Evolutionary conservation across 1,140 invertebrate genomes (phyloP).

Genomic region (Nasonia giraulti): DNA sequence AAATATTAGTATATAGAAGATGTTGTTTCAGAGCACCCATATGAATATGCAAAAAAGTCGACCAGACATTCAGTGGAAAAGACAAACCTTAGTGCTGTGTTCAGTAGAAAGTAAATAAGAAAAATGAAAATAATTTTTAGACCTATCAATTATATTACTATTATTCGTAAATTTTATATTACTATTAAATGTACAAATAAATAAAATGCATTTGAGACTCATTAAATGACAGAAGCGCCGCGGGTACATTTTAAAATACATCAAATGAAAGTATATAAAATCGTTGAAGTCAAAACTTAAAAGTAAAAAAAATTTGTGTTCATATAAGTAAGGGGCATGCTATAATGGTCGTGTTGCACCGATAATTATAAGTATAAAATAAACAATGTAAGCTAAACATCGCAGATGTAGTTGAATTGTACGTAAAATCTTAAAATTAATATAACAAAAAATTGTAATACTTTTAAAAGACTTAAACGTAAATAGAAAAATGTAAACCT

Average conservation of each 20-base stretch:
- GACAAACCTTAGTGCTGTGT: too few species aligned
- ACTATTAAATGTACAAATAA: conserved; percentile 32
- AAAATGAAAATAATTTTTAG: conserved; percentile 14
- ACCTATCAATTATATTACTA: conserved; percentile 16
- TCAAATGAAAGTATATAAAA: conserved; percentile 37
- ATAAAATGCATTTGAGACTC: conserved; percentile 43
- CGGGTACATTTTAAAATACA: not conserved
- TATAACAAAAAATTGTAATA: not conserved
- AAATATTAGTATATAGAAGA: conserved; percentile 34
- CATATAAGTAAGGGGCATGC: not conserved
- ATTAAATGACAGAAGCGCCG: conserved; percentile 2
- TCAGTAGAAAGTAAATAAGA: not conserved
- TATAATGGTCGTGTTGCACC: too few species aligned
- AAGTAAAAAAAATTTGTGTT: not conserved
- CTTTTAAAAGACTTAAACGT: not conserved
- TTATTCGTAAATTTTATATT: too few species aligned
- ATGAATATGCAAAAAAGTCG: not conserved
- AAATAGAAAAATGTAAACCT: conserved; percentile 8
- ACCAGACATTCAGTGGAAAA: too few species aligned
- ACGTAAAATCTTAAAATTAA: conserved; percentile 31
- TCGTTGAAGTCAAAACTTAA: conserved; percentile 23
- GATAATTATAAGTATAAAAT: conserved; percentile 36
- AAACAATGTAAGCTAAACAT: conserved; percentile 29
- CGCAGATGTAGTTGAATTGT: conserved; percentile 2
- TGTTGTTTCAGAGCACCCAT: conserved; percentile 40